phyloP scores from a whole-genome alignment of 2,888 invertebrate species.

The Parascotia fuliginaria region DNA sequence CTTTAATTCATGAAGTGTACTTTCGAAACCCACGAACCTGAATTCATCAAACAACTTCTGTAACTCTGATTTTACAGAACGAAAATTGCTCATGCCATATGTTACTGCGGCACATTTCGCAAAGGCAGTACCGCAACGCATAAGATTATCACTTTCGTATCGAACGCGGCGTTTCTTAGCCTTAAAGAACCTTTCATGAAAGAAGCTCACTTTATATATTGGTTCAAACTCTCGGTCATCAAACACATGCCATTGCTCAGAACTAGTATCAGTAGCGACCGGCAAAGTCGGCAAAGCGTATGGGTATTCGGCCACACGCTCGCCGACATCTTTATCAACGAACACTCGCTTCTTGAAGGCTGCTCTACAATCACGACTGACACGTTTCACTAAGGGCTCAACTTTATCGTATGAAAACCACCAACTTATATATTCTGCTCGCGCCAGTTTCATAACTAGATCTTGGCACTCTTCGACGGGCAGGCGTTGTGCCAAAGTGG shows the following conservation, averaged over 20 bases:
- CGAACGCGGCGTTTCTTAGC: not conserved
- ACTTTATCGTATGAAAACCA: constrained; percentile 59
- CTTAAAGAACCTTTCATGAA: not conserved
- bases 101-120: too few relatives aligned
- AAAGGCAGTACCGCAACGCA: too few relatives aligned
- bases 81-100: not conserved
- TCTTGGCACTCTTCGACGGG: constrained; percentile 56
- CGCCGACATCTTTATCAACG: constrained; percentile 53
- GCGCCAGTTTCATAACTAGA: constrained; percentile 52
- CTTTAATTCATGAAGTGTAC: constrained; percentile 55
- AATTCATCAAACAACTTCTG: constrained; percentile 64
- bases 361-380: constrained; percentile 46
- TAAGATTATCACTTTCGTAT: not conserved
- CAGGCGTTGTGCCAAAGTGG: constrained; percentile 53
- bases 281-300: constrained; percentile 42
- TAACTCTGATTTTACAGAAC: constrained; percentile 43
- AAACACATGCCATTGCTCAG: constrained; percentile 1
- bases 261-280: not conserved
- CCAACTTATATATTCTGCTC: constrained; percentile 52
- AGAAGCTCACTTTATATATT: not conserved
- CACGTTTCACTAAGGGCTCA: constrained; percentile 59
- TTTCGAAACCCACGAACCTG: constrained; percentile 58
- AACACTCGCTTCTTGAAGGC: constrained; percentile 59
- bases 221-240: constrained; percentile 6
- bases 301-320: constrained; percentile 49